Percentiles rank a stretch among this genome's conserved stretches.
phyloP scores from a whole-genome alignment of 2,888 invertebrate species.

The Tenthredo scrophulariae region DNA sequence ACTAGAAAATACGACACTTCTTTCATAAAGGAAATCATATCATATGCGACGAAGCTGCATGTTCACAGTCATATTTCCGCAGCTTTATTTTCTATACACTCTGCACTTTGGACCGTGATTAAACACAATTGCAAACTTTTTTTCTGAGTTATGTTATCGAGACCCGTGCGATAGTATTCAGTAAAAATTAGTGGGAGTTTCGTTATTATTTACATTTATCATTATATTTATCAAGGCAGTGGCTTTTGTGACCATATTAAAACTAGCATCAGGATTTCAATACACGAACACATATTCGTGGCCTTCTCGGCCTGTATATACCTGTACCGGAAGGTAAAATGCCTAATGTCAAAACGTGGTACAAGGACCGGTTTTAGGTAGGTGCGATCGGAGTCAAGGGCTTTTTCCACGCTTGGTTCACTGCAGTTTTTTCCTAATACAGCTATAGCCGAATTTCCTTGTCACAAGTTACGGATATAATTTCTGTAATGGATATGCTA shows the following conservation, averaged over 20 bases:
- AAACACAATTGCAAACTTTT: background rate
- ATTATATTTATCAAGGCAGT: background rate
- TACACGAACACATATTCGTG: background rate
- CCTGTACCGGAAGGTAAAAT: constrained; percentile 2
- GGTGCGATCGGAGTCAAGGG: constrained; percentile 35
- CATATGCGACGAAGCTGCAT: background rate
- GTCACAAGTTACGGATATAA: background rate
- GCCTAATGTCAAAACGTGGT: constrained; percentile 27
- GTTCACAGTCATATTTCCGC: background rate
- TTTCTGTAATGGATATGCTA: background rate
- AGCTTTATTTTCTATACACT: background rate
- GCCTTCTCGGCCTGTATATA: background rate
- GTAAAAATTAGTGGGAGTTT: background rate
- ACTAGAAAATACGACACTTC: background rate
- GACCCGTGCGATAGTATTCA: background rate
- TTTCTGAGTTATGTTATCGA: background rate
- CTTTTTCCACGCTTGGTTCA: background rate
- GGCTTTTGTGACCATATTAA: background rate
- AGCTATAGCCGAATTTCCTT: background rate
- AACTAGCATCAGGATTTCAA: background rate
- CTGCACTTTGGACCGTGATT: background rate
- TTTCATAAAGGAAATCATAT: background rate
- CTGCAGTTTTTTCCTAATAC: background rate
- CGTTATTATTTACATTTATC: background rate
- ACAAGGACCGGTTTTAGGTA: constrained; percentile 37